Percentiles rank a stretch among this genome's conserved stretches.
These are phyloP conservation scores for Synergus laeviventris DNA, from an alignment of 2,888 invertebrate species.

Conservation along the genomic window DNA sequence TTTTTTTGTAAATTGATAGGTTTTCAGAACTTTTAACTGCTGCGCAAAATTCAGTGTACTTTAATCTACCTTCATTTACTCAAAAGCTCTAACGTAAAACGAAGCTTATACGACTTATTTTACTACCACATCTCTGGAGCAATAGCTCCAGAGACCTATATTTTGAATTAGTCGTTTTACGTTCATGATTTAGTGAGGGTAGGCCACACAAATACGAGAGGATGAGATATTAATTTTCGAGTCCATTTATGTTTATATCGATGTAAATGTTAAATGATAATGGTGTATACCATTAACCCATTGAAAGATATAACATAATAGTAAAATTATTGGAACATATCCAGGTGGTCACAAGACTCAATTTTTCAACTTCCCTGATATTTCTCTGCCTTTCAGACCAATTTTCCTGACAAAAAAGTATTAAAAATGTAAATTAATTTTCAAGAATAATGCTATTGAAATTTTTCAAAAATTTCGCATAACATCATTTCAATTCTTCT, in stretches of 20 bases:
- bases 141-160: conserved; percentile 6
- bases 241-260: background rate
- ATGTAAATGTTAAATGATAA: background rate
- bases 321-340: no score
- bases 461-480: no score
- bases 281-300: background rate
- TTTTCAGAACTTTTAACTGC: no score
- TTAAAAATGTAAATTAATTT: no score
- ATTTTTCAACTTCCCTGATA: no score
- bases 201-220: background rate
- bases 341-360: no score
- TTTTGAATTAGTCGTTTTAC: conserved; percentile 12
- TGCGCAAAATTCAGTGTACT: no score
- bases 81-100: background rate
- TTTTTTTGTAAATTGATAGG: no score
- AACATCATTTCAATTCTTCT: no score
- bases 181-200: background rate
- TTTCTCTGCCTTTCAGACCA: no score
- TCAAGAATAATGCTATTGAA: no score
- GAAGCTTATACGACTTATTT: conserved; percentile 10
- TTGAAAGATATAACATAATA: background rate
- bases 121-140: background rate
- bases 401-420: no score
- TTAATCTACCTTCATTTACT: background rate
- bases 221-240: background rate